Evolutionary conservation across 2,888 invertebrate genomes (phyloP).

Genomic region (Cistogaster globosa): DNA sequence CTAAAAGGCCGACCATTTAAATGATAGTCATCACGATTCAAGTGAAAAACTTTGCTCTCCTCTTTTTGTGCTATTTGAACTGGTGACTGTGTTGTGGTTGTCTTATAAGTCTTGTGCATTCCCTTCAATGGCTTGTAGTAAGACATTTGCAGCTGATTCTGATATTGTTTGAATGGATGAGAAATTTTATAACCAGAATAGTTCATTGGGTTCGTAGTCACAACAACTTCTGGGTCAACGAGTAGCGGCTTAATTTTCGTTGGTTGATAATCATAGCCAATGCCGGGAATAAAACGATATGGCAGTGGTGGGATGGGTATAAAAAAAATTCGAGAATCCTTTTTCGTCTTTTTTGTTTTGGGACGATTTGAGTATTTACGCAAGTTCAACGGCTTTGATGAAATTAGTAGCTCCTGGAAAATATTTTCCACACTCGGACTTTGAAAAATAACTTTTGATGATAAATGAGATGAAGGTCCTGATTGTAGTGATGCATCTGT

Average conservation of each 20-base stretch:
- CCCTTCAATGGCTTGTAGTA: slow-evolving; percentile 47
- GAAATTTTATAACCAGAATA: slow-evolving; percentile 54
- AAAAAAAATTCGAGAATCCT: slow-evolving; percentile 93
- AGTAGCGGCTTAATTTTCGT: slow-evolving; percentile 82
- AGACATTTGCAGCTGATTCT: slow-evolving; percentile 60
- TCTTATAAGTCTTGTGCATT: slow-evolving; percentile 27
- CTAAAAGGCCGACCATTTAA: slow-evolving; percentile 80
- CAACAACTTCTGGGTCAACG: slow-evolving; percentile 37
- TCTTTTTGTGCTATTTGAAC: slow-evolving; percentile 51
- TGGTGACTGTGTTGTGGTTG: slow-evolving; percentile 44
- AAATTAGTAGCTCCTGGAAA: slow-evolving; percentile 79
- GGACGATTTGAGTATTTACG: slow-evolving; percentile 79
- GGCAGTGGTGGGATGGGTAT: slow-evolving; percentile 93
- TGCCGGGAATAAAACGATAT: slow-evolving; percentile 92
- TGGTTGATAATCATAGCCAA: slow-evolving; percentile 93
- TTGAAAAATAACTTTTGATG: slow-evolving; percentile 77
- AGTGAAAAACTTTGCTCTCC: slow-evolving; percentile 77
- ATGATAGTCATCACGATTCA: slow-evolving; percentile 79
- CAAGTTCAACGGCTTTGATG: slow-evolving; percentile 79
- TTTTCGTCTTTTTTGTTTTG: slow-evolving; percentile 80
- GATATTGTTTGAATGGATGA: slow-evolving; percentile 61
- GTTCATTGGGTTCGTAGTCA: slow-evolving; percentile 31
- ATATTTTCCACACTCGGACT: slow-evolving; percentile 80
- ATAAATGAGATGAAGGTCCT: slow-evolving; percentile 62
- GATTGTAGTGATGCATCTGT: slow-evolving; percentile 69